Conservation (phyloP, 2,888 invertebrate species). For the Meteorus cinctellus region DNA sequence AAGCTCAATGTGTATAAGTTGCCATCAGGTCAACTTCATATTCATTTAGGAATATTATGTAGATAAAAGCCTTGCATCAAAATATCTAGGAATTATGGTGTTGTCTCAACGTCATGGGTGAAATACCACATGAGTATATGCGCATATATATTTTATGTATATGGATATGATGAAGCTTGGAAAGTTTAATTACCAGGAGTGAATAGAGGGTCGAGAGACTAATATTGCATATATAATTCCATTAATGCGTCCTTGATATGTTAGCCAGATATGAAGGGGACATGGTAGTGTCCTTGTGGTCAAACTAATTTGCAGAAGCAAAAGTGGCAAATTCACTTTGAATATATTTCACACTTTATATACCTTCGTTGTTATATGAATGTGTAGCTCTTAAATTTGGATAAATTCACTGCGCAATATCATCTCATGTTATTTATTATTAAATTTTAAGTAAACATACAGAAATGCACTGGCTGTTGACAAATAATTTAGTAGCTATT, state of each 20-base stretch:
- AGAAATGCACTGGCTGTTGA: not conserved
- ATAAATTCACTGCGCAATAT: not conserved
- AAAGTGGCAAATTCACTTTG: not conserved
- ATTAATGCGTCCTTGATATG: conserved; percentile 6
- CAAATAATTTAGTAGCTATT: conserved; percentile 1
- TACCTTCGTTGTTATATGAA: not conserved
- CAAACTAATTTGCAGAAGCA: conserved; percentile 30
- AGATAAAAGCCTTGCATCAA: conserved; percentile 28
- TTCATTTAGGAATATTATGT: not conserved
- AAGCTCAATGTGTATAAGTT: conserved; percentile 21
- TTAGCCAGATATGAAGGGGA: not conserved
- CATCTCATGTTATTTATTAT: no score
- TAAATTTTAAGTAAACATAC: no score
- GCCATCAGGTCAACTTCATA: not conserved
- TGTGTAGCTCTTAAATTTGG: not conserved
- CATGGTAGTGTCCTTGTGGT: conserved; percentile 5
- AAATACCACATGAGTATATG: not conserved
- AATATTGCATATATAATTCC: conserved; percentile 28
- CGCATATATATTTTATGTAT: conserved; percentile 4
- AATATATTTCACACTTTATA: not conserved
- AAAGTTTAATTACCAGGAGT: conserved; percentile 39
- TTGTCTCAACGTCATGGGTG: conserved; percentile 8
- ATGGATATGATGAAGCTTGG: conserved; percentile 28
- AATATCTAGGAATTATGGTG: conserved; percentile 39
- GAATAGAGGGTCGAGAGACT: conserved; percentile 26